Base-by-base conservation (phyloP, 2,113 vertebrate genomes). In the Euleptes europaea region DNA sequence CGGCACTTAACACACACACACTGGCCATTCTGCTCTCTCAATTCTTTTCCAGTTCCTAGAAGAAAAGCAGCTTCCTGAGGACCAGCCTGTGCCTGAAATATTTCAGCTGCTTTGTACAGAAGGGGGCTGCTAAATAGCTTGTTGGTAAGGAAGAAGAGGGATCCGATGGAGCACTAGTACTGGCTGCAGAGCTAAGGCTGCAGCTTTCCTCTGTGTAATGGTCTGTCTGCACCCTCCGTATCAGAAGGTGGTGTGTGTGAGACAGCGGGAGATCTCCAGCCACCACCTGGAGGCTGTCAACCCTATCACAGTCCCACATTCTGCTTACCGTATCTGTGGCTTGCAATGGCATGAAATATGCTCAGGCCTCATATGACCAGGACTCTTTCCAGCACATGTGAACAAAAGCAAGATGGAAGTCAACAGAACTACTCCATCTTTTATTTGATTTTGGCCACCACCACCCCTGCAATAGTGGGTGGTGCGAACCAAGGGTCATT, bases 41-140 rank as follows among this genome's bases (percentile, higher is more conserved):
- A 78, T 73, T 86, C 88, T 60, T 78, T 84, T 89, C 89, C 57
- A 60, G 44, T 94, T 93, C 86, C 82, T 93, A 73, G 91, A 93
- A 87, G 88, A 92, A 90, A 60, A 90, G 86, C 82, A 70, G 85
- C 85, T 92, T 91, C 85, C 15, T 0, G 67, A 86, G 89, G 88
- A 76, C 88, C 19, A 86, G 54, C 0, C 57, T 66, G 0, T 0
- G 82, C 80, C 88, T 13, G 80, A 89, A 84, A 84, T 0, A 0
- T 87, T 84, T 84, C 75, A 80, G 88, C 89, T 38, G 83, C 89
- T 90, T 0, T 88, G 19, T 82, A 19, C 35, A 1, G 42, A 67
- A 49, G 66, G 80, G 83, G 85, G 71, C 70, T 73, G 5, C 82
- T 82, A 83, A 93, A 92, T 88, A 92, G 87, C 86, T 83, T 80